Evolutionary conservation across 2,797 vertebrate species (phyloP), one percentile per base, ranked within the genome.

Genomic region (Synaphobranchus kaupii): DNA sequence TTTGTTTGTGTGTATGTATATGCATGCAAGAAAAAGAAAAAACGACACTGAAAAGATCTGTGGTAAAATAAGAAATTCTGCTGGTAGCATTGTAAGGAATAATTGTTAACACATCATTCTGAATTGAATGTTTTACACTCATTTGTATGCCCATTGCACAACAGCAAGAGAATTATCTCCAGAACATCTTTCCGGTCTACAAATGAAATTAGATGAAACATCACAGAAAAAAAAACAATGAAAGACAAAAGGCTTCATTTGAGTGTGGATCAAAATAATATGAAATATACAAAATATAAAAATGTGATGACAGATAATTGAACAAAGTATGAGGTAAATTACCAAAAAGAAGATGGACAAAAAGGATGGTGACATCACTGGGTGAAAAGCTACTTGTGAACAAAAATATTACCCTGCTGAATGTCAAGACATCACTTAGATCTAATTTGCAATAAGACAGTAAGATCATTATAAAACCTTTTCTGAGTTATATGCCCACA

Each of bases 21-120:
- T 68, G 66, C n/a, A 0, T 73, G 71, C 8, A 10, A 25, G 25
- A n/a, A 66, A 8, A 73, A 9, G 2, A 8, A 73, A 9, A 2
- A 2, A 15, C 34, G 13, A 39, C 28, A 39, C 34, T 4, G 12
- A 66, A 66, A 66, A n/a, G n/a, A 66, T 66, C 25, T 34, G 1
- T 31, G 25, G 8, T 71, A 34, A 71, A 73, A 73, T 68, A 31
- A 13, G 2, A 31, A 68, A 68, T 68, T n/a, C n/a, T 60, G 73
- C 54, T 15, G 20, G 50, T 73, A 83, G 52, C 82, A 68, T 85
- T 76, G 81, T 47, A 25, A 9, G 20, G n/a, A 73, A 22, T 85
- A 63, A 20, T 87, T 31, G 84, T 84, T 60, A 39, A 73, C 47
- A n/a, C 6, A 31, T 39, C 60, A 9, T 8, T 66, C 34, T 76